These are phyloP conservation scores for Lanius collurio DNA, from an alignment of 2,113 vertebrate species.

Conservation along the genomic window DNA sequence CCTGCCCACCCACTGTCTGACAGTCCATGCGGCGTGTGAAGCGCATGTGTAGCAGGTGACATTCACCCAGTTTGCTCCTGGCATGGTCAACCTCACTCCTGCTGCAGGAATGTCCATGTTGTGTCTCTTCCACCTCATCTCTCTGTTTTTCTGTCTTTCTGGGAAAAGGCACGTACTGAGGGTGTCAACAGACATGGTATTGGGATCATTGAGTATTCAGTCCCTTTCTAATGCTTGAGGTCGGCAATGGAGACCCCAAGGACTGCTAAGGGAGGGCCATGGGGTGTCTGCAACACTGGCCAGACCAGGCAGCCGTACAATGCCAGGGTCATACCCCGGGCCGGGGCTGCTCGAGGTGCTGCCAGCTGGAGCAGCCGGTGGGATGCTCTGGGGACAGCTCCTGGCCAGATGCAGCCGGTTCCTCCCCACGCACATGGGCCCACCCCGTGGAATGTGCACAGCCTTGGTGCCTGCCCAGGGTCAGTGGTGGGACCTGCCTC, in stretches of 20 bases:
- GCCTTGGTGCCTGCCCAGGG: fast-evolving
- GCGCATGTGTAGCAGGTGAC: background rate
- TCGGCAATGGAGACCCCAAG: background rate
- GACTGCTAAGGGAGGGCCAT: fast-evolving
- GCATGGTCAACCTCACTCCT: background rate
- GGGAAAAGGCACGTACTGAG: background rate
- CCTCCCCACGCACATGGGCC: fast-evolving
- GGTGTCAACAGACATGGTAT: fast-evolving
- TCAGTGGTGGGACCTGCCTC: background rate
- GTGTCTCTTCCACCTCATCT: background rate
- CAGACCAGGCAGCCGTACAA: fast-evolving
- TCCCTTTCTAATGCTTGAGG: background rate
- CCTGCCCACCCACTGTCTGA: fast-evolving
- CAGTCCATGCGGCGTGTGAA: fast-evolving
- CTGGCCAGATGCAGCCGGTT: background rate
- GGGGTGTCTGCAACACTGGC: fast-evolving
- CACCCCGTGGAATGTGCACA: fast-evolving
- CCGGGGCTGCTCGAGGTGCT: background rate
- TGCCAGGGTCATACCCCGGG: fast-evolving
- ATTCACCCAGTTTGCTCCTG: fast-evolving
- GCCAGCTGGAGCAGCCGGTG: fast-evolving
- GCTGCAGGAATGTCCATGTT: background rate
- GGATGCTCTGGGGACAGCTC: background rate
- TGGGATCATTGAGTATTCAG: background rate
- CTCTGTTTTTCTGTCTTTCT: background rate